Base-by-base conservation (phyloP, 2,888 invertebrate species). In the Fabriciana adippe region DNA sequence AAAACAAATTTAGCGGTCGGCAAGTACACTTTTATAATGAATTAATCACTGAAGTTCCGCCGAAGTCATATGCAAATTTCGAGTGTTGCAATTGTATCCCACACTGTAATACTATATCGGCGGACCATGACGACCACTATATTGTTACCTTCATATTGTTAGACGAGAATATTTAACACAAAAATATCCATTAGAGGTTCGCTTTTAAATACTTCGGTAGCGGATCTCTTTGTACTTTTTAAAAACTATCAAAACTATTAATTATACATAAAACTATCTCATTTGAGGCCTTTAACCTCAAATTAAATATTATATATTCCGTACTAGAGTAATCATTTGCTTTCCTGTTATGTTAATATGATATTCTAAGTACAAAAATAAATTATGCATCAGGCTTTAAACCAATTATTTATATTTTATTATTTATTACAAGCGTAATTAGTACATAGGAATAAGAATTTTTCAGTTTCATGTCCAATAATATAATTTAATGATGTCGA, bases 21-120 rank as follows among this genome's bases (percentile, higher is more conserved):
- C 69, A 62, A 63, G 54, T 64, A 68, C 70, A 68, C 55, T 70
- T 67, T 74, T 69, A 70, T 74, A 70, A 72, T 67, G 64, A 73
- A 72, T 74, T 88, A 88, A 88, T 87, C 81, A 82, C 82, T 76
- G 76, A 75, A 76, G 72, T 81, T 80, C 78, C 80, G 81, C 81
- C 83, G 82, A 83, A 81, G 82, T 84, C 84, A 86, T 89, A 91
- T 92, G 91, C 90, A 90, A 92, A 92, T 92, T 84, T 82, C 67
- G 72, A 68, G 63, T 71, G 71, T 77, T 88, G 87, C 88, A 88
- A 86, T 87, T 87, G 88, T 85, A 81, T 78, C 81, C 86, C 84
- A 87, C 86, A 86, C 80, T 80, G 66, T 60, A 55, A 48, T 60
- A 47, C 82, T 79, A 71, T 75, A 76, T 75, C 82, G 78, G 66